Base-by-base conservation (phyloP, 1,140 invertebrate genomes). In the Leptinotarsa defecta region DNA sequence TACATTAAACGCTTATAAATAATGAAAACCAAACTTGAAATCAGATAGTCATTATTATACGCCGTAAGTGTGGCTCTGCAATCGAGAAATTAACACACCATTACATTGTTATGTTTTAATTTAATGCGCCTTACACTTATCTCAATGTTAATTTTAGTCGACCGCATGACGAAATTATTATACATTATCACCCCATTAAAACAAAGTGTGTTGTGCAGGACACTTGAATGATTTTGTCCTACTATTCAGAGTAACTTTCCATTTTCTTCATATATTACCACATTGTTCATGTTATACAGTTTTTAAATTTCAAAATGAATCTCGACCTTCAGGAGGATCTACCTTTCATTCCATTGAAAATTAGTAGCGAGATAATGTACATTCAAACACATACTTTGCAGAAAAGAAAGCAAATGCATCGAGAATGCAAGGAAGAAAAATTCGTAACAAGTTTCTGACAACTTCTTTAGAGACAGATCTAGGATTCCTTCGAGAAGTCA, bases 31-130 rank as follows among this genome's bases (percentile, higher is more conserved):
- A 68, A 22, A 68, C 17, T 22, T 19, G 27, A 57, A 24, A 68
- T 24, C 65, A 19, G 65, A 68, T 68, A 68, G 17, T 17, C 43
- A 15, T 68, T 68, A 68, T 68, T 68, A 68, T 43, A 43, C 52
- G 52, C 17, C 5, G 15, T 34, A 27, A 68, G 65, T 68, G 17
- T 68, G 27, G 65, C 65, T 15, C 52, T 17, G 52, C 52, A 17
- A 15, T 57, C 52, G 52, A 57, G 52, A 57, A 57, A 57, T 57
- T 57, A 57, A 57, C 52, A 57, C 52, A 57, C 52, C 52, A 57
- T 57, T 57, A 57, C 52, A 57, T 57, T 57, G 52, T 57, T 57
- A 57, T 57, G 52, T 57, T 57, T 57, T 57, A 57, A 57, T 57
- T 57, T 57, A 57, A 57, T 57, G 52, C 52, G 52, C 52, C 52